Evolutionary conservation across 2,113 vertebrate genomes (phyloP), one percentile per base, ranked within the genome.

Genomic region (cattle (Bos taurus)): DNA sequence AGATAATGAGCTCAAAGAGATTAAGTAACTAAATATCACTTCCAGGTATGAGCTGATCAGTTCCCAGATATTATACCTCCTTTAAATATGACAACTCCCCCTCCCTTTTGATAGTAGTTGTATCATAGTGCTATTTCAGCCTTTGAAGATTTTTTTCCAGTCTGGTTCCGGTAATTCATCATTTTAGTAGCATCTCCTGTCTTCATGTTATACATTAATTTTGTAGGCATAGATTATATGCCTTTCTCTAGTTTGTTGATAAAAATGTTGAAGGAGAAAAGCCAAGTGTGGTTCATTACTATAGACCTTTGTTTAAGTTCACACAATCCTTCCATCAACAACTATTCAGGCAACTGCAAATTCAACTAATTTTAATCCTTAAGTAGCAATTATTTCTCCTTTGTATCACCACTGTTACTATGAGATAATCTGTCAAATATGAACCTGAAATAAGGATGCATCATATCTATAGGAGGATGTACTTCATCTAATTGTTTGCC

Each of bases 221-320:
- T 25, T 59, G 13, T 67, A 78, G 84, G 50, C 56, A 80, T 46
- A 81, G 88, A 82, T 84, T 88, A 78, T 56, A 36, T 71, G 13
- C 7, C 3, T 80, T 92, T 94, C 50, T 81, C 43, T 92, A 84
- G 80, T 71, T 84, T 85, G 78, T 89, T 96, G 30, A 48, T 80
- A 84, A 92, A 92, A 92, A 85, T 90, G 43, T 88, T 57, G 60
- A 91, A 40, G 46, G 85, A 40, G 40, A n/a, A 91, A 97, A 77
- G 78, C 46, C 56, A 84, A 36, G 56, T 88, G 54, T 90, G 30
- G 14, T 40, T 26, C 36, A 60, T 82, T 95, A 33, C 46, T 88
- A 46, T 36, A 89, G 82, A 77, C 16, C 19, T 94, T 77, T 83
- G 46, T 82, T 30, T 46, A 85, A 23, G 50, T 85, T 94, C 57